Conservation (phyloP, 2,888 invertebrate genomes). For the Meghimatium bilineatum region DNA sequence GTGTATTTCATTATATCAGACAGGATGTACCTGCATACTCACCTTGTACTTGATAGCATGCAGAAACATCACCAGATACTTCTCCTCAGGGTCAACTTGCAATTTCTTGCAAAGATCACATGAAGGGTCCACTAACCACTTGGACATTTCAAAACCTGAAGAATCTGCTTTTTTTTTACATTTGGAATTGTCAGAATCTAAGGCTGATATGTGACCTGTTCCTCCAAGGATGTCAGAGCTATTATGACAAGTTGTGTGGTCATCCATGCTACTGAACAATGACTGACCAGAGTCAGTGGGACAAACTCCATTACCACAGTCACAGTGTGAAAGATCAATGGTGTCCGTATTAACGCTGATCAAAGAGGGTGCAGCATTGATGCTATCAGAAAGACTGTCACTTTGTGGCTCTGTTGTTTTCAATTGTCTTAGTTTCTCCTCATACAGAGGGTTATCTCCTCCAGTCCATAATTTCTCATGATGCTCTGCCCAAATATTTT, state of each 20-base stretch:
- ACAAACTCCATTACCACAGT: too few relatives aligned
- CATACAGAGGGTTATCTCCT: constrained; percentile 78
- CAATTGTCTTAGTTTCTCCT: constrained; percentile 29
- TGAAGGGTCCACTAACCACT: constrained; percentile 84
- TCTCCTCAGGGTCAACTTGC: constrained; percentile 92
- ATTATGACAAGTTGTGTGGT: not conserved
- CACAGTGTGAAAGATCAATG: not conserved
- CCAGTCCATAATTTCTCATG: constrained; percentile 91
- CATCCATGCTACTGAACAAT: not conserved
- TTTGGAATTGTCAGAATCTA: not conserved
- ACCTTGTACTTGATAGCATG: constrained; percentile 83
- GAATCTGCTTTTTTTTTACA: not conserved
- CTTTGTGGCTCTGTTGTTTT: not conserved
- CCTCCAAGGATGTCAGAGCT: not conserved
- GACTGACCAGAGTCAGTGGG: not conserved
- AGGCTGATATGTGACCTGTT: not conserved
- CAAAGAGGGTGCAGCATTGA: not conserved
- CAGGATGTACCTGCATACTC: not conserved
- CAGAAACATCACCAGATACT: constrained; percentile 95
- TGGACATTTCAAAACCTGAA: constrained; percentile 57
- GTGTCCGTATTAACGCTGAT: not conserved
- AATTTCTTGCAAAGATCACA: constrained; percentile 95
- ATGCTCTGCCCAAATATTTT: constrained; percentile 92
- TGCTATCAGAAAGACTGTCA: not conserved
- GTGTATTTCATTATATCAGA: too few relatives aligned